Conservation (phyloP, 2,888 invertebrate species). For the Microctonus hyperodae region DNA sequence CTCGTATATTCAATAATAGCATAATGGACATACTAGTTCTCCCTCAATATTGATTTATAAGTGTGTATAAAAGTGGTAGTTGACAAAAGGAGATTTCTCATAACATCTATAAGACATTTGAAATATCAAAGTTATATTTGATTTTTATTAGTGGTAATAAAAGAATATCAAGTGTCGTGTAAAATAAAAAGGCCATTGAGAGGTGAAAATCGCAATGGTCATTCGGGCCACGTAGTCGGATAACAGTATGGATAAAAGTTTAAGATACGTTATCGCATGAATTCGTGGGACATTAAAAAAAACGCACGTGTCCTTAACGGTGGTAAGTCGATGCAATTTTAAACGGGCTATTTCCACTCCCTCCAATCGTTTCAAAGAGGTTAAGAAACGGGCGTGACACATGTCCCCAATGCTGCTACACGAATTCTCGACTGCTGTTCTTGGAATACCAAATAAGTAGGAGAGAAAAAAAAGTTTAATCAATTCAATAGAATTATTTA, state of each 20-base stretch:
- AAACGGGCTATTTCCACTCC: slow-evolving; percentile 58
- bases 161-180: slow-evolving; percentile 6
- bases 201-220: slow-evolving; percentile 42
- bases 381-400: slow-evolving; percentile 54
- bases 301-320: slow-evolving; percentile 62
- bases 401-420: slow-evolving; percentile 58
- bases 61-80: slow-evolving; percentile 12
- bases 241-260: slow-evolving; percentile 62
- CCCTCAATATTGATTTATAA: slow-evolving; percentile 42
- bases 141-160: background rate
- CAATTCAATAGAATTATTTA: slow-evolving; percentile 45
- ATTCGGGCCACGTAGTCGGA: slow-evolving; percentile 59
- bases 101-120: background rate
- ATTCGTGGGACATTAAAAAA: slow-evolving; percentile 60
- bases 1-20: slow-evolving; percentile 48
- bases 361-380: slow-evolving; percentile 43
- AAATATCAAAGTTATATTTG: slow-evolving; percentile 3
- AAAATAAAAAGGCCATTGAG: background rate
- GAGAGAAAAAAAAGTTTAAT: slow-evolving; percentile 24
- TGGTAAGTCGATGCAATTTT: slow-evolving; percentile 60
- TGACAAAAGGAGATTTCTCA: slow-evolving; percentile 13
- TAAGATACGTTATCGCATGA: slow-evolving; percentile 61
- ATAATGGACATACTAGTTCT: slow-evolving; percentile 53
- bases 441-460: slow-evolving; percentile 56
- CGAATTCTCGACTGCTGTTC: slow-evolving; percentile 40